Percentiles rank a stretch among this genome's conserved stretches.
phyloP scores from a whole-genome alignment of 2,888 invertebrate species.

The Andricus curvator region DNA sequence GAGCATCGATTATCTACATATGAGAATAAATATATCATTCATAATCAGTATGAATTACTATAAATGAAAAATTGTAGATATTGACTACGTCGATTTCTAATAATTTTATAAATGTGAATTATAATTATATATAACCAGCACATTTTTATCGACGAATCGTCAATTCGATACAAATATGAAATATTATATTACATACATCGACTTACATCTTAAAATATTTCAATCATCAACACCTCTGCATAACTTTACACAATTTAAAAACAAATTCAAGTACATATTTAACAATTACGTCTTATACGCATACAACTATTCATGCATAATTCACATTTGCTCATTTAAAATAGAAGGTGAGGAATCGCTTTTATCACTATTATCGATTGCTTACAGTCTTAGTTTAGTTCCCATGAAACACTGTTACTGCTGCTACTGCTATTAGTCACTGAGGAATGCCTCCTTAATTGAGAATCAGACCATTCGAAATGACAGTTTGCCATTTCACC shows the following conservation, averaged over 20 bases:
- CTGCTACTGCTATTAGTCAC: constrained; percentile 64
- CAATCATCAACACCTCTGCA: background rate
- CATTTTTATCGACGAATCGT: background rate
- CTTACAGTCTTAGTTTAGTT: constrained; percentile 42
- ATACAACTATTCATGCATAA: background rate
- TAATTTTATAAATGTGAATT: background rate
- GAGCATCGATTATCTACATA: background rate
- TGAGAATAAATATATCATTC: background rate
- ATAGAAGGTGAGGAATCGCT: background rate
- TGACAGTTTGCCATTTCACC: constrained; percentile 78
- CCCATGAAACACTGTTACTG: constrained; percentile 58
- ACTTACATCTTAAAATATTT: background rate
- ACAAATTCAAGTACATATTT: background rate
- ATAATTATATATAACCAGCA: background rate
- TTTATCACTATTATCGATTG: constrained; percentile 11
- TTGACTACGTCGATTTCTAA: background rate
- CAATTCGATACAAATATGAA: background rate
- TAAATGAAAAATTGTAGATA: background rate
- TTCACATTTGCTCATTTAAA: background rate
- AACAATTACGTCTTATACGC: background rate
- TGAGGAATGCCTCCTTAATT: constrained; percentile 70
- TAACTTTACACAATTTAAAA: background rate
- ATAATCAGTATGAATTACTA: constrained; percentile 2
- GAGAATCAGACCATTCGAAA: constrained; percentile 80
- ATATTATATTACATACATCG: background rate